phyloP scores from a whole-genome alignment of 2,113 vertebrate genomes.

The Laterallus jamaicensis region DNA sequence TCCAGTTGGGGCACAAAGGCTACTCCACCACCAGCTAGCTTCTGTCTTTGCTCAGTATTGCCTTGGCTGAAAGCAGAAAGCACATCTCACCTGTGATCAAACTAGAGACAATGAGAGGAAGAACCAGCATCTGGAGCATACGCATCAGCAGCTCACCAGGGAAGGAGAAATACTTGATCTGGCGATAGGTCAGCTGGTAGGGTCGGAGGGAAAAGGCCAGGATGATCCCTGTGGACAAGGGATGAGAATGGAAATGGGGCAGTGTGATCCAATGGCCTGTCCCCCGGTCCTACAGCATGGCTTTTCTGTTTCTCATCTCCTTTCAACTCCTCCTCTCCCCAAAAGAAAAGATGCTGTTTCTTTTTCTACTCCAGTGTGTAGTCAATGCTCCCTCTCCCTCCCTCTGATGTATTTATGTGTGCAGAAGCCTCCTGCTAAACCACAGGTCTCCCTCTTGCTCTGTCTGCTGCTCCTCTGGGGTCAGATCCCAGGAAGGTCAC shows the following conservation, averaged over 20 bases:
- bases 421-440: not conserved
- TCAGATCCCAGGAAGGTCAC: not conserved
- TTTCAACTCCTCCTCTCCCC: not conserved
- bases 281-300: not conserved
- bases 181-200: constrained; percentile 85
- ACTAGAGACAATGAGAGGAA: constrained; percentile 95
- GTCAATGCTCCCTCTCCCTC: not conserved
- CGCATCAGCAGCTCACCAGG: constrained; percentile 97
- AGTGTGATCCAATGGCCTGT: not conserved
- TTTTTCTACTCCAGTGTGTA: not conserved
- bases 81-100: constrained; percentile 88
- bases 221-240: constrained; percentile 80
- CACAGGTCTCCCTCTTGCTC: not conserved
- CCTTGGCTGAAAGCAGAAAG: not conserved
- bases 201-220: constrained; percentile 88
- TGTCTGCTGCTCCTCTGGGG: not conserved
- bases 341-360: not conserved
- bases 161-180: constrained; percentile 96
- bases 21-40: not conserved
- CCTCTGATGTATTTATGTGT: not conserved
- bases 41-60: not conserved
- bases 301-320: not conserved
- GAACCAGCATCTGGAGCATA: constrained; percentile 95
- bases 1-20: not conserved
- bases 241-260: not conserved